phyloP scores from a whole-genome alignment of 2,888 invertebrate genomes.

The Mamestra brassicae region DNA sequence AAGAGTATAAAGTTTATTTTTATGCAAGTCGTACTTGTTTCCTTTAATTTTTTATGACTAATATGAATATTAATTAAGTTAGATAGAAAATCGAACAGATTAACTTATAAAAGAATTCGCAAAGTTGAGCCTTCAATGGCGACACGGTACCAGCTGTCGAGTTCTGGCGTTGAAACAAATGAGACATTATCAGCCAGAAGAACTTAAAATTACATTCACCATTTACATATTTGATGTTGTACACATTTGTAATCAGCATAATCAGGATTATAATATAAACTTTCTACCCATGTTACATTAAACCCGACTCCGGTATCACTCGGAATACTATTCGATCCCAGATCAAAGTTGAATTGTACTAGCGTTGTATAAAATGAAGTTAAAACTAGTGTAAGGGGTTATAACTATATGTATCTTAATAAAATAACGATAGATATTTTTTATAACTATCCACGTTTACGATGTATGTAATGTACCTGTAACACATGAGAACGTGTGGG shows the following conservation, averaged over 20 bases:
- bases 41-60: slow-evolving; percentile 38
- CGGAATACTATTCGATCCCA: slow-evolving; percentile 21
- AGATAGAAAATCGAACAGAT: slow-evolving; percentile 49
- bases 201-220: background rate
- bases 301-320: background rate
- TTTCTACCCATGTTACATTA: slow-evolving; percentile 4
- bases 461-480: slow-evolving; percentile 67
- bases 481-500: slow-evolving; percentile 62
- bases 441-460: slow-evolving; percentile 67
- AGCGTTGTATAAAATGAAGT: slow-evolving; percentile 60
- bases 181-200: background rate
- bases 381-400: slow-evolving; percentile 60
- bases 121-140: slow-evolving; percentile 20
- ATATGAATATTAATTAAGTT: slow-evolving; percentile 36
- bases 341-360: slow-evolving; percentile 43
- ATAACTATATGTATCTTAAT: slow-evolving; percentile 59
- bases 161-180: background rate
- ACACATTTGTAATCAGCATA: slow-evolving; percentile 25
- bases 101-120: slow-evolving; percentile 30
- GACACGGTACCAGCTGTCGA: background rate
- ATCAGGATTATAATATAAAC: slow-evolving; percentile 40
- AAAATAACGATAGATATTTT: slow-evolving; percentile 68
- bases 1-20: slow-evolving; percentile 34
- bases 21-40: slow-evolving; percentile 18
- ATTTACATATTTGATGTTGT: slow-evolving; percentile 28